phyloP scores from a whole-genome alignment of 2,113 vertebrate genomes.

The Paradisaea rubra region DNA sequence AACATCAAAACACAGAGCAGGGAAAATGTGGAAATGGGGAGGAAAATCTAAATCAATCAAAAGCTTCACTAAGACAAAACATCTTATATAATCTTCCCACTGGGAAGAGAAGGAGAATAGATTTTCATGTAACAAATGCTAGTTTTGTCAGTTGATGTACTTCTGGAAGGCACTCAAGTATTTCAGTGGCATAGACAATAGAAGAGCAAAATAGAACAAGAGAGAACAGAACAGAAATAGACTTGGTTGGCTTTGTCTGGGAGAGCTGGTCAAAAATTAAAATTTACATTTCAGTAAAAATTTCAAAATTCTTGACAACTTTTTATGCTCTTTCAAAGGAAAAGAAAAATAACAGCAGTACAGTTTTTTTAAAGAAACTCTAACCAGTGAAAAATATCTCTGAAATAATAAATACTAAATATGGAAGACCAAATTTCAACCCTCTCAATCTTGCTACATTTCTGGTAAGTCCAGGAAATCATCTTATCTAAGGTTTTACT shows the following conservation, averaged over 20 bases:
- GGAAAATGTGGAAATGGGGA: background rate
- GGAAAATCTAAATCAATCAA: constrained; percentile 38
- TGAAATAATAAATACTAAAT: background rate
- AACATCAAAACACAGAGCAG: background rate
- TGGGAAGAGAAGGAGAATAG: constrained; percentile 46
- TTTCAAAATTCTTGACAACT: background rate
- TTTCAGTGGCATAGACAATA: constrained; percentile 32
- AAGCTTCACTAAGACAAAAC: constrained; percentile 50
- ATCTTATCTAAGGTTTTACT: background rate
- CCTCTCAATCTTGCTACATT: background rate
- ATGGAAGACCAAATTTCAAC: background rate
- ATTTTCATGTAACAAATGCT: constrained; percentile 8
- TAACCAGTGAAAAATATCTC: background rate
- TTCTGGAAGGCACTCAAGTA: constrained; percentile 44
- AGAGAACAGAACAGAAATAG: constrained; percentile 18
- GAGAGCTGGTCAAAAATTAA: background rate
- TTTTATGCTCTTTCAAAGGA: background rate
- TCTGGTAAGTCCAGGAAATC: background rate
- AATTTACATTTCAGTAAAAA: background rate
- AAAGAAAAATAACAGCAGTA: background rate
- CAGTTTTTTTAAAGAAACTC: background rate
- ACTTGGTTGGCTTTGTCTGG: background rate
- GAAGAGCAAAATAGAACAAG: constrained; percentile 15
- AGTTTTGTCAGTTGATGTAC: constrained; percentile 11
- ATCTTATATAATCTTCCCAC: constrained; percentile 53